Conservation (phyloP, 2,113 vertebrate species). For the Junco hyemalis region DNA sequence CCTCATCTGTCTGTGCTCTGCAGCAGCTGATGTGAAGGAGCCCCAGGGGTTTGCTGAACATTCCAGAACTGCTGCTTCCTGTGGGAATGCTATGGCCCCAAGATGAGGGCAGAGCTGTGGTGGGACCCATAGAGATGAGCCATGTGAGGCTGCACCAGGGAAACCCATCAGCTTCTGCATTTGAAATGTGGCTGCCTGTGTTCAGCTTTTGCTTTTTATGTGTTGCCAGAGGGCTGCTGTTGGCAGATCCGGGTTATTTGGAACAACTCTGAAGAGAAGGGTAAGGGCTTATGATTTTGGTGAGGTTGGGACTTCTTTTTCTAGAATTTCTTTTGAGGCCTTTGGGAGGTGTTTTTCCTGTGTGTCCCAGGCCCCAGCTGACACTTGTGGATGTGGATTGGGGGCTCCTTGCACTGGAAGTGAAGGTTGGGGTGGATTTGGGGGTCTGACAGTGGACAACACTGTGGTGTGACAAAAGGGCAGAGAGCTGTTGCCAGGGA, state of each 20-base stretch:
- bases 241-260: background rate
- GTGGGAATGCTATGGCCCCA: background rate
- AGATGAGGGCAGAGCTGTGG: background rate
- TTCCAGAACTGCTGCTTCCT: background rate
- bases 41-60: background rate
- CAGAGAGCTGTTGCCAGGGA: background rate
- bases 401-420: background rate
- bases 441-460: background rate
- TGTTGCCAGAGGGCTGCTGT: background rate
- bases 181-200: background rate
- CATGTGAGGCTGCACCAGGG: background rate
- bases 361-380: rapidly evolving
- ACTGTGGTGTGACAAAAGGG: background rate
- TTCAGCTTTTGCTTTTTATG: background rate
- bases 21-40: background rate
- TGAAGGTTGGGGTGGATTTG: background rate
- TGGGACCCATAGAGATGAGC: background rate
- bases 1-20: background rate
- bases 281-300: background rate
- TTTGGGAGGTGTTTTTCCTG: background rate
- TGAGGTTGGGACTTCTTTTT: background rate
- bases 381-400: rapidly evolving
- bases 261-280: background rate
- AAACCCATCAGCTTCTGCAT: background rate
- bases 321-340: background rate